These are phyloP conservation scores for Pogonocherus hispidulus DNA, from an alignment of 2,888 invertebrate genomes.

Conservation along the genomic window DNA sequence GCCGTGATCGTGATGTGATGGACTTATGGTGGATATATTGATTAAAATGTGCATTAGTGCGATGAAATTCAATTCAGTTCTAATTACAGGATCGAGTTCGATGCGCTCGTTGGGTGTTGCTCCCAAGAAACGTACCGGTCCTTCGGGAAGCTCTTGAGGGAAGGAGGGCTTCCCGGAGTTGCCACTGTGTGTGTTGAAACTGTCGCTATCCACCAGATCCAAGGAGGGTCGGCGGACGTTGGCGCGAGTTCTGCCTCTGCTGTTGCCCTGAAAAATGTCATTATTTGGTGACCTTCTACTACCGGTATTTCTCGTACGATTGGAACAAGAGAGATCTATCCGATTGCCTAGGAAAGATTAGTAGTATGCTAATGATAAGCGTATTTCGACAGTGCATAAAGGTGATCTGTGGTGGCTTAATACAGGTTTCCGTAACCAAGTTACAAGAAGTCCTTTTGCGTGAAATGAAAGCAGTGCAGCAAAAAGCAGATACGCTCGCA, in stretches of 20 bases:
- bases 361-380: too few species aligned
- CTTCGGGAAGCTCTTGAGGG: constrained; percentile 71
- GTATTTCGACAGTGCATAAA: too few species aligned
- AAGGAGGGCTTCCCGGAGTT: constrained; percentile 71
- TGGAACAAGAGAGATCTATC: too few species aligned
- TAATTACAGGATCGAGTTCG: constrained; percentile 58
- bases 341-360: too few species aligned
- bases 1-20: neutral
- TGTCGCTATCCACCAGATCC: constrained; percentile 85
- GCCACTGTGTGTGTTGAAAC: constrained; percentile 81
- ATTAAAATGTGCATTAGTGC: constrained; percentile 24
- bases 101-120: constrained; percentile 73
- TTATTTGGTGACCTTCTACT: too few species aligned
- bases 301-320: too few species aligned
- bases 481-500: too few species aligned
- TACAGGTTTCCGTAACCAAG: too few species aligned
- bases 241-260: constrained; percentile 71
- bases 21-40: neutral
- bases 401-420: too few species aligned
- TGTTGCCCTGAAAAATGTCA: constrained; percentile 58
- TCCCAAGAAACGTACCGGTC: constrained; percentile 73
- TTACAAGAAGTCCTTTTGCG: too few species aligned
- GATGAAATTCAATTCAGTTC: constrained; percentile 26
- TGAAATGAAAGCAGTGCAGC: too few species aligned
- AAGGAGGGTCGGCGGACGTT: constrained; percentile 82